Evolutionary conservation across 2,888 invertebrate species (phyloP).

Genomic region (Sarcophaga variegata): DNA sequence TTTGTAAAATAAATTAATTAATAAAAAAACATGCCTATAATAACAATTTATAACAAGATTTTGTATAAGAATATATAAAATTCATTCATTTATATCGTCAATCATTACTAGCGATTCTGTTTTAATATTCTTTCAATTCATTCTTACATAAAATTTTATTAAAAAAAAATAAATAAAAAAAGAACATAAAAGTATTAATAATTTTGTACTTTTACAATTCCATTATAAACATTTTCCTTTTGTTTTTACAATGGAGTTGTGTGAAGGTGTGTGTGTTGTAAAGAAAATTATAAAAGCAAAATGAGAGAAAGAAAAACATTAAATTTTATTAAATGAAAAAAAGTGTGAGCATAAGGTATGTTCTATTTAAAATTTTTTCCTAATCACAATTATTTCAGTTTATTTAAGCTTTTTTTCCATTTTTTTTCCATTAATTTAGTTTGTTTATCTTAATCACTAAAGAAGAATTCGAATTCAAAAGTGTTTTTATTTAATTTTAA

Average conservation of each 20-base stretch:
- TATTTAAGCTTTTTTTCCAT: neutral
- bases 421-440: neutral
- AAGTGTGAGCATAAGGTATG: constrained; percentile 82
- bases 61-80: neutral
- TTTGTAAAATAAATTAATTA: neutral
- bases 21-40: neutral
- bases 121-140: too few relatives aligned
- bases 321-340: constrained; percentile 10
- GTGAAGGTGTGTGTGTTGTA: too few relatives aligned
- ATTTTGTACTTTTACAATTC: too few relatives aligned
- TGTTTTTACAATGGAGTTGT: neutral
- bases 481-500: neutral
- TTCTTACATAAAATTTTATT: too few relatives aligned
- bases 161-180: too few relatives aligned
- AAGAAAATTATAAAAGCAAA: too few relatives aligned
- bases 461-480: neutral
- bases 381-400: constrained; percentile 9
- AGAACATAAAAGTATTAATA: too few relatives aligned
- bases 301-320: neutral
- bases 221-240: too few relatives aligned
- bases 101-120: too few relatives aligned
- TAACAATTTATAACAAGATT: neutral
- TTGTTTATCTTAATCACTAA: constrained; percentile 7
- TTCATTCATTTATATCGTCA: neutral
- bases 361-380: constrained; percentile 69